Evolutionary conservation across 2,888 invertebrate species (phyloP).

Genomic region (Agrenia bidenticulata): DNA sequence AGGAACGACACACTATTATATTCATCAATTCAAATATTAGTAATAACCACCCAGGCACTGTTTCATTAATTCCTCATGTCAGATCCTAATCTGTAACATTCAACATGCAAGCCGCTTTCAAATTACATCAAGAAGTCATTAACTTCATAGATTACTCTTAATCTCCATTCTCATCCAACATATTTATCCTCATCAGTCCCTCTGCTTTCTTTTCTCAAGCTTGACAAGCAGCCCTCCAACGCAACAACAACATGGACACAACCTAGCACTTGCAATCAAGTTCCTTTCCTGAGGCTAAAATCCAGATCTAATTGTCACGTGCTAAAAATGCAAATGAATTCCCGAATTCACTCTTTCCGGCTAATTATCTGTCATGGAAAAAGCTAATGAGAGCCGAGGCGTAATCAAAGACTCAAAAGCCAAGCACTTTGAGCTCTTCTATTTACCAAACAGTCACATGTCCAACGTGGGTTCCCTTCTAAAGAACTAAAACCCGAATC

Average conservation of each 20-base stretch:
- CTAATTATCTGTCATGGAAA: constrained; percentile 16
- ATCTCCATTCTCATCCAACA: constrained; percentile 4
- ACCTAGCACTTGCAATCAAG: too few species aligned
- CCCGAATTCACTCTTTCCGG: background rate
- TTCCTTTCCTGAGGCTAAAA: background rate
- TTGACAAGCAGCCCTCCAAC: too few species aligned
- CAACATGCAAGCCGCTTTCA: constrained; percentile 20
- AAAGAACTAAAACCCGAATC: background rate
- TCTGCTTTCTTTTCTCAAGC: too few species aligned
- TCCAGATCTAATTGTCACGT: constrained; percentile 15
- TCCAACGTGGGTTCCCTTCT: background rate
- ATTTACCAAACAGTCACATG: too few species aligned
- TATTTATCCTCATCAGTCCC: too few species aligned
- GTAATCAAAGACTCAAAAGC: too few species aligned
- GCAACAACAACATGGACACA: too few species aligned
- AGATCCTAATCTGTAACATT: constrained; percentile 8
- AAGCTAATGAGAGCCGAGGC: background rate
- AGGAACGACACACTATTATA: too few species aligned
- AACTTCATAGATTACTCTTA: constrained; percentile 18
- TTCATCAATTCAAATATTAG: too few species aligned
- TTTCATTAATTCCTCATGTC: constrained; percentile 1
- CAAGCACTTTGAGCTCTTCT: too few species aligned
- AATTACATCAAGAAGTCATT: constrained; percentile 23
- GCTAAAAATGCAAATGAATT: constrained; percentile 20
- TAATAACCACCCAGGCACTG: too few species aligned